Evolutionary conservation across 2,888 invertebrate genomes (phyloP).

Genomic region (Habroteleia sp.): DNA sequence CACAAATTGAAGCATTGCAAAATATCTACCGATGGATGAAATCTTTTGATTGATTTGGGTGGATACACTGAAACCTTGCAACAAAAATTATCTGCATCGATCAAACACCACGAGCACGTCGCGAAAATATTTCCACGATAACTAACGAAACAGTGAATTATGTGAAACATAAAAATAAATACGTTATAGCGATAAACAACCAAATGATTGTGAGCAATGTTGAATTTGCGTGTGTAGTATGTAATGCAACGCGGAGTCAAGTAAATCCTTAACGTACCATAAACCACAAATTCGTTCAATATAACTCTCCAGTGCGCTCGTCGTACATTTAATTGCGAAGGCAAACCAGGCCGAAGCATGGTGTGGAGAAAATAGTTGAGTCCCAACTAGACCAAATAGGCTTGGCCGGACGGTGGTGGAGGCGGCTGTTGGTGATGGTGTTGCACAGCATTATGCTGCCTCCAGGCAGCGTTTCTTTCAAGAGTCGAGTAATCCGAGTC

Average conservation of each 20-base stretch:
- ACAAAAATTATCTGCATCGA: conserved; percentile 39
- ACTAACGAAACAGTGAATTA: conserved; percentile 12
- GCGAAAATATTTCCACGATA: conserved; percentile 24
- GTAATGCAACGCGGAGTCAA: conserved; percentile 21
- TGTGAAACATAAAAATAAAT: neutral
- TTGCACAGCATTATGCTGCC: conserved; percentile 80
- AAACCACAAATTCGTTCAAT: conserved; percentile 22
- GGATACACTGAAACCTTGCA: conserved; percentile 31
- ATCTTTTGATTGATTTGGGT: conserved; percentile 42
- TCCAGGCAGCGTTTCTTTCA: conserved; percentile 85
- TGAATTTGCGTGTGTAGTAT: conserved; percentile 43
- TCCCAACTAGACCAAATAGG: conserved; percentile 80
- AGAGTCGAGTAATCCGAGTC: conserved; percentile 93
- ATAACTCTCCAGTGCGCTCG: conserved; percentile 14
- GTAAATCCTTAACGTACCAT: conserved; percentile 18
- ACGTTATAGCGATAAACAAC: conserved; percentile 1
- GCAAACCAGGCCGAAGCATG: conserved; percentile 14
- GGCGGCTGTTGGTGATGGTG: conserved; percentile 80
- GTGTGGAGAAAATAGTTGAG: conserved; percentile 13
- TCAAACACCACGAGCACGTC: conserved; percentile 34
- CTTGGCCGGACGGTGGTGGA: conserved; percentile 77
- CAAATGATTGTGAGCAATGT: conserved; percentile 7
- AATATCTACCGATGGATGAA: conserved; percentile 33
- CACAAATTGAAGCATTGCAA: conserved; percentile 49
- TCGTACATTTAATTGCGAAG: conserved; percentile 22